These are phyloP conservation scores for Sus scrofa DNA, from an alignment of 2,113 vertebrate species.

Conservation along the genomic window DNA sequence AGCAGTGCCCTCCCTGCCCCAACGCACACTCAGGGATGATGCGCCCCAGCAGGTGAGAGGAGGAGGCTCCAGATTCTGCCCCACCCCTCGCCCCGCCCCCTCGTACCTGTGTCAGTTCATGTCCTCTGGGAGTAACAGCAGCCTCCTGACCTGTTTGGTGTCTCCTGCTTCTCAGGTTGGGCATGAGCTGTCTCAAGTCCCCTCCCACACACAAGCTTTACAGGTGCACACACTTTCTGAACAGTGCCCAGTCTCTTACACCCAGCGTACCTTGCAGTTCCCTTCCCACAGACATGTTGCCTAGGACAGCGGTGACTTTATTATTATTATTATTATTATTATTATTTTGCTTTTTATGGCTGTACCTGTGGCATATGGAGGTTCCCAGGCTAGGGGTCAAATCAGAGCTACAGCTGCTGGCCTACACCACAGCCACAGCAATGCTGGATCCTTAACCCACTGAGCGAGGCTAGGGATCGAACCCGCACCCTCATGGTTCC, in stretches of 20 bases:
- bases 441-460: no score
- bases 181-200: background rate
- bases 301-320: background rate
- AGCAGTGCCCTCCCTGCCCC: background rate
- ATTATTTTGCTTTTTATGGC: no score
- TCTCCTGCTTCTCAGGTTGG: background rate
- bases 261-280: background rate
- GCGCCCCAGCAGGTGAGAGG: background rate
- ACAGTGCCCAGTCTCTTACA: background rate
- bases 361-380: no score
- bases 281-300: background rate
- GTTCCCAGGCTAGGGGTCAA: no score
- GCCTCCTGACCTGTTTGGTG: slow-evolving; percentile 7
- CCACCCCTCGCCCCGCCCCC: background rate
- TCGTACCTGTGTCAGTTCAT: background rate
- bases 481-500: no score
- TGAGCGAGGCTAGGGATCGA: no score
- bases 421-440: no score
- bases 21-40: background rate
- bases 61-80: background rate
- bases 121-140: background rate
- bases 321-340: no score
- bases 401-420: no score
- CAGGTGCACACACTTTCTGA: background rate
- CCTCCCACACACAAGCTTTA: background rate